These are phyloP conservation scores for Holothuria scabra DNA, from an alignment of 53 echinoderm and acorn worm genomes.

Conservation along the genomic window DNA sequence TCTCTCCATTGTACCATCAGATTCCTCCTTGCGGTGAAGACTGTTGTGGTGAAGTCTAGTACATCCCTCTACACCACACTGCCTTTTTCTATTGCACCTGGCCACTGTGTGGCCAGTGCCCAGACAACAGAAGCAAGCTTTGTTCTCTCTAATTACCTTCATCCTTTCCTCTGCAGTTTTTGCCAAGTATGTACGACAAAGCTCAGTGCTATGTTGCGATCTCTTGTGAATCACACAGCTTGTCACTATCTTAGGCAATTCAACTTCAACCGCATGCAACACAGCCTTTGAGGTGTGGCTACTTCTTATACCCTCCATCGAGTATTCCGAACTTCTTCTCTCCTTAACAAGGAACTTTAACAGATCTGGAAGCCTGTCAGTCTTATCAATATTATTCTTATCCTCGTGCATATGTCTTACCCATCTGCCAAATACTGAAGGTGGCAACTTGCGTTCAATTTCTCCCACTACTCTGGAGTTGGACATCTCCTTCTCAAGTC, in stretches of 20 bases:
- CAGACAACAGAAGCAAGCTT: not conserved
- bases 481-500: constrained; percentile 50
- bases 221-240: constrained; percentile 45
- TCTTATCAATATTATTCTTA: constrained; percentile 10
- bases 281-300: constrained; percentile 39
- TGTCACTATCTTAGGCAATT: not conserved
- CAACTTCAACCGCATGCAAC: constrained; percentile 35
- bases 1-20: not conserved
- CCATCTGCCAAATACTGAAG: constrained; percentile 22
- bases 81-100: constrained; percentile 18
- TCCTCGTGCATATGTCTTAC: constrained; percentile 41
- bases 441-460: constrained; percentile 50
- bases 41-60: constrained; percentile 49
- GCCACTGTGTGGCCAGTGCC: not conserved
- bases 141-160: not conserved
- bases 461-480: constrained; percentile 59
- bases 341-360: constrained; percentile 37
- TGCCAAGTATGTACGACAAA: not conserved
- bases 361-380: constrained; percentile 17
- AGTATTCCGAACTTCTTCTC: constrained; percentile 44
- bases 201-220: constrained; percentile 29
- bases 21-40: not conserved
- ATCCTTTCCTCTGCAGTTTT: not conserved
- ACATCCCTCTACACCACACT: constrained; percentile 29
- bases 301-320: constrained; percentile 43